Base-by-base conservation (phyloP, 1,140 invertebrate species). In the Euwallacea similis region DNA sequence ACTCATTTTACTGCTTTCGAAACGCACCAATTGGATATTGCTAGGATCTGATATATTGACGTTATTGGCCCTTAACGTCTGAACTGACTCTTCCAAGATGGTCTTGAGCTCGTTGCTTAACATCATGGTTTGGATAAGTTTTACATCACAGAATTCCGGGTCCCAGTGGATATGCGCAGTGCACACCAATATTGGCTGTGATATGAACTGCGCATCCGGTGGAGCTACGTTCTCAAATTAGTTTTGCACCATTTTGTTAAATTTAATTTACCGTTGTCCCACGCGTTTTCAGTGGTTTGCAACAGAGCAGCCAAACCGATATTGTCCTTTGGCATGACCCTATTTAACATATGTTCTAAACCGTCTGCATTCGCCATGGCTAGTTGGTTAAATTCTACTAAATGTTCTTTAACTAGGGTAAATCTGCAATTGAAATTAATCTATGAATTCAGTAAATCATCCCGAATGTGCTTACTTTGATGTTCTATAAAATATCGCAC, bases 131-230 rank as follows among this genome's bases (percentile, higher is more conserved):
- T 99, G 98, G 73, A 99, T 98, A 0, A 99, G 86, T 84, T 99
- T 99, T n/a, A 99, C 98, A 84, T 99, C 98, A 79, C 96, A 98
- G 82, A 93, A 99, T 84, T 99, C 97, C 1, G 98, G 98, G 87
- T 99, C 98, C 98, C 98, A 99, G 84, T 99, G 97, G 71, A 99
- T 97, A 84, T 99, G 98, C 44, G 97, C 97, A 6, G 97, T 99
- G 80, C 96, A 98, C 42, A 99, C 96, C 67, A 99, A 85, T 68
- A 99, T 85, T 33, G 93, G 93, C 80, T 96, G 95, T 73, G 90
- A 88, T 69, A 91, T 84, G 82, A 90, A 89, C 54, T 86, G 85
- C 61, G 90, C 86, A 77, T 95, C 92, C 42, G 88, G 84, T 73
- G 90, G 91, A 88, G 81, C 79, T 79, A 68, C 13, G 33, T 33